Evolutionary conservation across 1,140 invertebrate genomes (phyloP), one percentile per base, ranked within the genome.

Genomic region (Rhizoglyphus robini): DNA sequence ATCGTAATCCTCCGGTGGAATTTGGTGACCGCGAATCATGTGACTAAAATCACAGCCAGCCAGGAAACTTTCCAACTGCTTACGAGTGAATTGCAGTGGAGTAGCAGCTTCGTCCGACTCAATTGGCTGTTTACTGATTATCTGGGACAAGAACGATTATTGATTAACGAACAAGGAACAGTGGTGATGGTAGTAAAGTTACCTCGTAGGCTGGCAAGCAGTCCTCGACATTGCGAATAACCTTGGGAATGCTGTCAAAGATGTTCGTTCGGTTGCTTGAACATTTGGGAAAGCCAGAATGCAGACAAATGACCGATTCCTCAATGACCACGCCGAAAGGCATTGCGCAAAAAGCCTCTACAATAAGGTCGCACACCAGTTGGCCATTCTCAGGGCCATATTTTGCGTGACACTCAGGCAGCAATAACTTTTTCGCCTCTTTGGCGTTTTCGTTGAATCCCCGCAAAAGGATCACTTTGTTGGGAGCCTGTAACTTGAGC

Each of bases 141-240:
- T 18, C 36, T 41, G n/a, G n/a, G n/a, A 87, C 87, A 15, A 74
- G 73, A 2, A 81, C 80, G 76, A 86, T 87, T 67, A 30, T 27
- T 20, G 8, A 27, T 58, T 13, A 77, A 69, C 20, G 41, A 34
- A 48, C 36, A 30, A 18, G 25, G 5, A 30, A 8, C 3, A 65
- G 5, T 87, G 86, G 75, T 84, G 87, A 85, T 85, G 87, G 75
- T 87, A 79, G n/a, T n/a, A n/a, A n/a, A n/a, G n/a, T n/a, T n/a
- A 87, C 74, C 69, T 87, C 84, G 85, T 85, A 87, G 1, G 85
- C 84, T 31, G 86, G 72, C 11, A 79, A 75, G 74, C 84, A 79
- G 58, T 76, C 73, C 64, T 84, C 81, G 0, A 84, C 84, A 41
- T 82, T 76, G n/a, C 75, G 72, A 38, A 87, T 72, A 1, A 83